Base-by-base conservation (phyloP, 92 coral and sea anemone species). In the Umimayanthus chanpuru region DNA sequence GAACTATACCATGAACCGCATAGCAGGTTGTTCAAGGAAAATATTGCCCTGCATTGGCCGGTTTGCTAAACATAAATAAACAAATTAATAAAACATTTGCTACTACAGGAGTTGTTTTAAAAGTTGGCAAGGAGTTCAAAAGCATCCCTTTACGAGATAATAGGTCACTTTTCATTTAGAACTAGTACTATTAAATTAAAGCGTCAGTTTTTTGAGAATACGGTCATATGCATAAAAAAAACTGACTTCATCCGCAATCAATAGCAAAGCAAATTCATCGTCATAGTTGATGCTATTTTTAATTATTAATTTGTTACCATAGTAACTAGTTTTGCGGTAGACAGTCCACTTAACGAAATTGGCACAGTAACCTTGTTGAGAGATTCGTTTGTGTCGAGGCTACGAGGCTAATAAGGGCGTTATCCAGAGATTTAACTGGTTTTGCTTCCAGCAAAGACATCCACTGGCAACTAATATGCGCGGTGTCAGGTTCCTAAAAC, bases 261-360 rank as follows among this genome's bases (percentile, higher is more conserved):
- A 5, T 39, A 9, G 18, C 49, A 8, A 75, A 25, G 26, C 12
- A 21, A 38, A 39, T 5, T 4, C 6, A 73, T 36, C 25, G 50
- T 75, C 6, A 81, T 0, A 36, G 41, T 40, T 43, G 55, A 81
- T 68, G 76, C 76, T 41, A n/a, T 44, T 18, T 44, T 81, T 15
- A 81, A 81, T 81, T 65, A 81, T 81, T 81, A 7, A 81, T 67
- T 11, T 7, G 86, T 39, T 65, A 29, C 39, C 75, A 81, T 81
- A 66, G 76, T 71, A 67, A 81, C 43, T 39, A 26, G 38, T 10
- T 41, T 67, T 66, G 86, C 32, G 86, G 76, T 25, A 81, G 71
- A 66, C 12, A 50, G n/a, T 44, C 81, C 82, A 81, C 75, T 81
- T 81, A 81, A 53, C 28, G 68, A 81, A 81, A 81, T 81, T 81